These are phyloP conservation scores for Crenuchus spilurus DNA, from an alignment of 2,797 vertebrate genomes.

Conservation along the genomic window DNA sequence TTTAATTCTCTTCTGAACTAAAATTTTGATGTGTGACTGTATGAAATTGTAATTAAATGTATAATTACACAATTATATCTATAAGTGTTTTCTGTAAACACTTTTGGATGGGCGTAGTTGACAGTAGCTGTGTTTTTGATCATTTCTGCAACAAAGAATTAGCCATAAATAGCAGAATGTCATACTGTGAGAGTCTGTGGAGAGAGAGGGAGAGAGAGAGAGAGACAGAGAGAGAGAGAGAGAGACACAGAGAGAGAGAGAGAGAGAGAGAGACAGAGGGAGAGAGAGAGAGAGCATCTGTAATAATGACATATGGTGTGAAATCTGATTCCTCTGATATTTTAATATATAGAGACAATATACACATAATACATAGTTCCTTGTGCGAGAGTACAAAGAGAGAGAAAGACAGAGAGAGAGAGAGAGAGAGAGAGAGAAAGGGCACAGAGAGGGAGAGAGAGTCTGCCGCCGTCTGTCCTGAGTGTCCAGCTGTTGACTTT, in stretches of 20 bases:
- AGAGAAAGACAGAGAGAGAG: background rate
- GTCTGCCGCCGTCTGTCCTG: constrained; percentile 65
- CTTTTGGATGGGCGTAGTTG: no score
- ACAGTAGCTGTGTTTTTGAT: no score
- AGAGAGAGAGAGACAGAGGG: constrained; percentile 3
- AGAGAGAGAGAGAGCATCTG: background rate
- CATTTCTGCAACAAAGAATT: background rate
- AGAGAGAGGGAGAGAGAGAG: background rate
- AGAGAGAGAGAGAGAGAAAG: background rate
- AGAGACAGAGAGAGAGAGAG: background rate
- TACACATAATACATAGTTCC: no score
- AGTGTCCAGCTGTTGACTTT: constrained; percentile 77
- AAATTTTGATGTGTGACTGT: no score
- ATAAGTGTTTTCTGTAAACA: no score
- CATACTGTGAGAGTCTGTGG: background rate
- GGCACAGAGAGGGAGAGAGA: constrained; percentile 25
- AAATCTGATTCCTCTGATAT: no score
- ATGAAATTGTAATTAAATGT: no score
- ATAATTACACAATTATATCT: no score
- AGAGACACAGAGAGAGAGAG: background rate
- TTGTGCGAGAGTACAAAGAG: background rate
- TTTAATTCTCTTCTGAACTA: no score
- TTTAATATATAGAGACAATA: no score
- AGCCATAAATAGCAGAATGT: background rate
- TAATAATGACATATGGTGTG: no score